Evolutionary conservation across 1,140 invertebrate genomes (phyloP).

Genomic region (Samia ricini): DNA sequence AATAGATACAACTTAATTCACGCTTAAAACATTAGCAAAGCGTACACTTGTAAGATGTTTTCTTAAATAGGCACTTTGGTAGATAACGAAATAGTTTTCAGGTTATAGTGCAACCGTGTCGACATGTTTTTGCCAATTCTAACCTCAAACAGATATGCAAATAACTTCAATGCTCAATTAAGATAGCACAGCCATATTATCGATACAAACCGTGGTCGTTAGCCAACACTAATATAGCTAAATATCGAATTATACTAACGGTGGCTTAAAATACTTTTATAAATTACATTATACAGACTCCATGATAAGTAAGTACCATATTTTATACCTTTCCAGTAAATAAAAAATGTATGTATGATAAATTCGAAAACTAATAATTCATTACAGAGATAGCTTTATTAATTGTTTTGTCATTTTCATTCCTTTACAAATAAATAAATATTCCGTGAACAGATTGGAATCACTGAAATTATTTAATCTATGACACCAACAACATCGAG

Average conservation of each 20-base stretch:
- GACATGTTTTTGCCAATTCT: conserved; percentile 24
- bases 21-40: conserved; percentile 5
- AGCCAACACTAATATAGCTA: conserved; percentile 8
- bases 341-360: too few species aligned
- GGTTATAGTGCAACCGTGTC: too few species aligned
- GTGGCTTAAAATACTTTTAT: conserved; percentile 43
- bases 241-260: conserved; percentile 23
- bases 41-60: not conserved
- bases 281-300: conserved; percentile 37
- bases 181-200: conserved; percentile 55
- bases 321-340: conserved; percentile 23
- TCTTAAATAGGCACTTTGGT: too few species aligned
- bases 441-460: not conserved
- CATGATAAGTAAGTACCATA: conserved; percentile 30
- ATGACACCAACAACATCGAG: conserved; percentile 56
- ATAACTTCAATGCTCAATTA: conserved; percentile 38
- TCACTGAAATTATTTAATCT: conserved; percentile 1
- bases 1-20: not conserved
- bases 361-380: too few species aligned
- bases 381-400: too few species aligned
- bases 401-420: too few species aligned
- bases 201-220: conserved; percentile 21
- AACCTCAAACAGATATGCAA: conserved; percentile 15
- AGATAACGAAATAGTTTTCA: too few species aligned
- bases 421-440: not conserved